phyloP scores from a whole-genome alignment of 1,140 invertebrate species.

The Drosophila auraria region DNA sequence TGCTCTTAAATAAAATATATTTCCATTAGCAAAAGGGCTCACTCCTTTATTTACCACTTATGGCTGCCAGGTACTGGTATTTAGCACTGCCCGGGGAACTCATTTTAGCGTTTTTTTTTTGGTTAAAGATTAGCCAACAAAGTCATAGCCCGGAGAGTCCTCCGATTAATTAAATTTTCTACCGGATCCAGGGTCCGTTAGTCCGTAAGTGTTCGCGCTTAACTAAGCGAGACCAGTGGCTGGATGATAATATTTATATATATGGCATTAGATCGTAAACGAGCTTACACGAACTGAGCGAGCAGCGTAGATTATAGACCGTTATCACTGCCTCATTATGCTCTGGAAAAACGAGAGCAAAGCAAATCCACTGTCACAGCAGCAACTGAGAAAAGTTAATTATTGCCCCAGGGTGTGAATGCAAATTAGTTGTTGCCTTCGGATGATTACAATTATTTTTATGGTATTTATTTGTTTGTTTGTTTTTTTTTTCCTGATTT shows the following conservation, averaged over 20 bases:
- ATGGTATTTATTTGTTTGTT: constrained; percentile 22
- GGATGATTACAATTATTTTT: constrained; percentile 24
- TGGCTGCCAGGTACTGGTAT: constrained; percentile 62
- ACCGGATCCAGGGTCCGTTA: not conserved
- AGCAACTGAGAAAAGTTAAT: constrained; percentile 9
- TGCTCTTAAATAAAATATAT: too few species aligned
- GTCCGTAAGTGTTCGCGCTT: constrained; percentile 19
- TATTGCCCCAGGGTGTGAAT: constrained; percentile 32
- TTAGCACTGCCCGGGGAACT: constrained; percentile 47
- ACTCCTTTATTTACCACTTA: constrained; percentile 56
- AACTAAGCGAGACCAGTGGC: constrained; percentile 56
- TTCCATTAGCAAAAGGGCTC: too few species aligned
- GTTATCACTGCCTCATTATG: constrained; percentile 41
- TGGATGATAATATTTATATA: constrained; percentile 69
- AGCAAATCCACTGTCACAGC: constrained; percentile 8
- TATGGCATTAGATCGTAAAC: constrained; percentile 50
- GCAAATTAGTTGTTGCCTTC: constrained; percentile 21
- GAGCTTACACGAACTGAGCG: constrained; percentile 39
- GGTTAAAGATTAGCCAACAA: too few species aligned
- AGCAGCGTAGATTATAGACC: constrained; percentile 31
- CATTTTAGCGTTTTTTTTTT: constrained; percentile 27
- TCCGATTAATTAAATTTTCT: not conserved
- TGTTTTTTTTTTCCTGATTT: constrained; percentile 44
- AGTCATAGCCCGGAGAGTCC: constrained; percentile 12
- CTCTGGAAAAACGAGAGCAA: constrained; percentile 34